Evolutionary conservation across 2,888 invertebrate genomes (phyloP), one percentile per base, ranked within the genome.

Genomic region (Zygaena filipendulae): DNA sequence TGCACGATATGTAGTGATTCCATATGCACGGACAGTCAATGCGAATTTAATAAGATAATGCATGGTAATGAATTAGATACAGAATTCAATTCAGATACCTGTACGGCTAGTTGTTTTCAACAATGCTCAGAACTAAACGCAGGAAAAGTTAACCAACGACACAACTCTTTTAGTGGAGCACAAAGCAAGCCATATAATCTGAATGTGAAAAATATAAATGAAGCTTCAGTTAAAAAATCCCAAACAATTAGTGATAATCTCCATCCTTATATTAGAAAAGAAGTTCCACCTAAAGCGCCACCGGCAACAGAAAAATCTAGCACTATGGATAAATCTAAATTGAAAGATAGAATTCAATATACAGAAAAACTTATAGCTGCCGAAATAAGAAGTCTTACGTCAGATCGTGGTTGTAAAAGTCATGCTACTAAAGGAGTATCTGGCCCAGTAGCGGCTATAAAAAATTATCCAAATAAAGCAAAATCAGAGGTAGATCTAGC

Each of bases 401-500:
- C 67, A 22, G 80, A 81, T 32, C 62, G 71, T 7, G 54, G 66
- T 22, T 70, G 68, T 36, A 71, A 66, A 44, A 70, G 59, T 38
- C 66, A 57, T 32, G 47, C 45, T n/a, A 59, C 55, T 23, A 67
- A 64, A 39, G 45, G 49, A 3, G 58, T 61, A 25, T 32, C 47
- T 2, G 68, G 56, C 7, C 42, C 62, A 2, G 43, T 53, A 2
- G 44, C 48, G 9, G 52, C 60, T 11, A 43, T 51, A n/a, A 66
- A 71, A 35, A 75, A 69, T 40, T 69, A 63, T 36, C 55, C 62
- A 2, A 67, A 53, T 31, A 85, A 84, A 54, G 84, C 85, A 2
- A 84, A 72, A 50, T 85, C 86, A 7, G 84, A 84, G 47, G 63
- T 85, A 13, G 81, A 85, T 48, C 61, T 86, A 13, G 75, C 82